Base-by-base conservation (phyloP, 1,140 invertebrate genomes). In the Himalopsyche phryganea region DNA sequence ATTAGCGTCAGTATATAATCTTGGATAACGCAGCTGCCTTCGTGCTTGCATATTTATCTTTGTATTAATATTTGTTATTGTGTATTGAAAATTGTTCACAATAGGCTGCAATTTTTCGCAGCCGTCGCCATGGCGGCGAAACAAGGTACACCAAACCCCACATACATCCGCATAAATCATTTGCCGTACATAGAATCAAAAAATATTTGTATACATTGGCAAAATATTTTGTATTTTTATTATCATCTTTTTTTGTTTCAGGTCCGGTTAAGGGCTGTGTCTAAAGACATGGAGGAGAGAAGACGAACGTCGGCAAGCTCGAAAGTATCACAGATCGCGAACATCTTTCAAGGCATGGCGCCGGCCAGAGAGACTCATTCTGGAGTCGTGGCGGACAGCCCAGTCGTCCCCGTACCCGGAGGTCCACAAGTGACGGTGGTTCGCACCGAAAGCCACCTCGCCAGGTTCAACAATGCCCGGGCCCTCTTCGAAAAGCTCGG, bases 401-500 rank as follows among this genome's bases (percentile, higher is more conserved):
- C 76, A 68, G 73, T 73, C 71, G 67, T 75, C 60, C 68, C 73
- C 73, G 63, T 75, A 66, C 36, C 66, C 70, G 32, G 73, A 72
- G 18, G 69, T 71, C 47, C 60, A 71, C 80, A 82, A 65, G 85
- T 88, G 35, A 87, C 87, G 2, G 86, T 91, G n/a, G 88, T 89
- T 38, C 80, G 91, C 47, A 91, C 90, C 2, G 91, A 94, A 76
- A 92, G 90, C 60, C 91, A 94, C 70, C 84, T 93, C 60, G 87
- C 90, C 13, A 78, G 94, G 45, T 96, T 97, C 73, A 95, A 95
- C 69, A 93, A 90, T 73, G 94, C 94, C 0, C 79, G 92, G 28
- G 93, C 93, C 18, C 80, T 97, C 17, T 96, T 97, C 74, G 93
- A 96, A 72, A 93, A 94, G 68, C 79, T 96, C 52, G 92, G 92